Percentiles rank a stretch among this genome's conserved stretches.
Conservation (phyloP, 2,797 vertebrate species). For the Chrysocyon brachyurus region DNA sequence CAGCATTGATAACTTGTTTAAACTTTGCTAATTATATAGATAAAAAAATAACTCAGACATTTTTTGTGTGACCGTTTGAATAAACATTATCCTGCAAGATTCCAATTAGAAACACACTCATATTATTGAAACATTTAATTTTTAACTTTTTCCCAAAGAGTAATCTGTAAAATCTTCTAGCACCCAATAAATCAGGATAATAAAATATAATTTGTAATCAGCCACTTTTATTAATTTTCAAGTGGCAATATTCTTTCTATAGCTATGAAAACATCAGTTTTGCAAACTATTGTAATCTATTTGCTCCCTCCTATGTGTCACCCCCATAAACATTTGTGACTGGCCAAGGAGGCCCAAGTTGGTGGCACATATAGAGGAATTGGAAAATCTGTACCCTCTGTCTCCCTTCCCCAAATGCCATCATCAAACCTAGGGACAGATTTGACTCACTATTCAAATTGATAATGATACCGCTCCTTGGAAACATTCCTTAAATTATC, state of each 20-base stretch:
- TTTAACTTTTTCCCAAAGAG: not conserved
- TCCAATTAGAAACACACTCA: constrained; percentile 41
- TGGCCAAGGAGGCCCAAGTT: not conserved
- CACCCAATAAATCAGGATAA: not conserved
- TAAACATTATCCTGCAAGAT: not conserved
- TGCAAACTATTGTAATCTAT: not conserved
- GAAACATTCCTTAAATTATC: not conserved
- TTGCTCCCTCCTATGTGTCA: not conserved
- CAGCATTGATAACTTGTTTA: constrained; percentile 18
- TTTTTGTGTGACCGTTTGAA: not conserved
- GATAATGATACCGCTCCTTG: not conserved
- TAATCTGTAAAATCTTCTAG: not conserved
- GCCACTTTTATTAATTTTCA: not conserved
- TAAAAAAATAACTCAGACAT: not conserved
- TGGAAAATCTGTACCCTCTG: not conserved
- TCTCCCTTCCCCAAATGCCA: not conserved
- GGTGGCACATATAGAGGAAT: not conserved
- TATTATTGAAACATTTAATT: not conserved
- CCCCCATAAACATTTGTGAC: not conserved
- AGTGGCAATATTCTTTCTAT: not conserved
- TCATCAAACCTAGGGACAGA: not conserved
- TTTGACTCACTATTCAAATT: not conserved
- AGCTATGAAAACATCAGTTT: not conserved
- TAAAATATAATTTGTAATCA: constrained; percentile 8
- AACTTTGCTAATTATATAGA: constrained; percentile 33